A percentile compares a stretch with the other conserved stretches of the same genome.
phyloP scores from a whole-genome alignment of 2,888 invertebrate genomes.

The Agelastica alni region DNA sequence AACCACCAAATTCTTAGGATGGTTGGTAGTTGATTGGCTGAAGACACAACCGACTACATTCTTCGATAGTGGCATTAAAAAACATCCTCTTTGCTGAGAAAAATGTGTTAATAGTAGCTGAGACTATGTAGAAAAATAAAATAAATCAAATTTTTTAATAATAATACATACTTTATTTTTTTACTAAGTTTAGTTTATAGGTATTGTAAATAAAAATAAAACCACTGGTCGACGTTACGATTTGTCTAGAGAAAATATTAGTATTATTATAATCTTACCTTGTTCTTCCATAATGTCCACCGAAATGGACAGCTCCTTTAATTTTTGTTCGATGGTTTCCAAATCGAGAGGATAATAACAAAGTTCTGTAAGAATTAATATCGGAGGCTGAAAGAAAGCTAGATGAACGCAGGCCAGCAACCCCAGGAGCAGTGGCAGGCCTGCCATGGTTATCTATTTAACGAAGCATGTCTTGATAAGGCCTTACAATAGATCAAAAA shows the following conservation, averaged over 20 bases:
- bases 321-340: slow-evolving; percentile 65
- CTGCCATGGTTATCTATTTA: slow-evolving; percentile 52
- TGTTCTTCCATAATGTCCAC: slow-evolving; percentile 53
- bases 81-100: too few relatives aligned
- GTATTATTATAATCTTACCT: slow-evolving; percentile 49
- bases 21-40: too few relatives aligned
- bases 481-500: slow-evolving; percentile 22
- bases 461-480: slow-evolving; percentile 48
- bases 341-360: slow-evolving; percentile 62
- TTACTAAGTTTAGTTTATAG: too few relatives aligned
- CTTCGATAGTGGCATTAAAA: too few relatives aligned
- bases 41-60: too few relatives aligned
- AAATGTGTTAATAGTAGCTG: not conserved
- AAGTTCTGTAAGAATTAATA: slow-evolving; percentile 58
- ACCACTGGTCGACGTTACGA: too few relatives aligned
- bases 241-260: too few relatives aligned
- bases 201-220: too few relatives aligned
- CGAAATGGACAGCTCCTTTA: slow-evolving; percentile 59
- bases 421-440: slow-evolving; percentile 64
- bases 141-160: too few relatives aligned
- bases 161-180: too few relatives aligned
- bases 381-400: slow-evolving; percentile 58
- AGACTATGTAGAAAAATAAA: not conserved
- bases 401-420: slow-evolving; percentile 61
- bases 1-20: too few relatives aligned